Evolutionary conservation across 2,113 vertebrate species (phyloP).

Genomic region (Corapipo altera): DNA sequence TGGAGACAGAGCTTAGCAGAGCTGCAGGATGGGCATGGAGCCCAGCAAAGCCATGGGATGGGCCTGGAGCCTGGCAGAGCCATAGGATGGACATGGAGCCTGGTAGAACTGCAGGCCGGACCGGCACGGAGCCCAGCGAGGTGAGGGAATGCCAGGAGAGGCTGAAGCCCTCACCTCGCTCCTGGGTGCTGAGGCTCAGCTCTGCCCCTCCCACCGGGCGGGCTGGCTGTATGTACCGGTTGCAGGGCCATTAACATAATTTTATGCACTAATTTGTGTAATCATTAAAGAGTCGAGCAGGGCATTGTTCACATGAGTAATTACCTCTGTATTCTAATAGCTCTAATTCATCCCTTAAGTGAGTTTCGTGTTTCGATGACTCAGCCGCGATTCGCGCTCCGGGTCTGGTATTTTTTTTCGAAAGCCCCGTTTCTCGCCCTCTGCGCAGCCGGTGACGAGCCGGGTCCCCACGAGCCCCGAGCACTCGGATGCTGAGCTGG

Average conservation of each 20-base stretch:
- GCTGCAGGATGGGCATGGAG: not conserved
- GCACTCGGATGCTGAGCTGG: not conserved
- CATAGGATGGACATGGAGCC: not conserved
- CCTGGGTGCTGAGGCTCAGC: not conserved
- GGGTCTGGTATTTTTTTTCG: not conserved
- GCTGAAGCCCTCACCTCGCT: no score
- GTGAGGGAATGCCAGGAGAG: no score
- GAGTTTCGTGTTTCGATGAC: not conserved
- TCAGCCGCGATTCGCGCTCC: not conserved
- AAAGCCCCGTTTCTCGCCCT: not conserved
- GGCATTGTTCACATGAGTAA: constrained; percentile 55
- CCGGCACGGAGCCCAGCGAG: fast-evolving
- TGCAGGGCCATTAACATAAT: constrained; percentile 9
- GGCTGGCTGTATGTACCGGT: not conserved
- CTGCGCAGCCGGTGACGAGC: not conserved
- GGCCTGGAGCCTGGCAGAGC: not conserved
- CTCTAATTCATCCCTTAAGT: constrained; percentile 10
- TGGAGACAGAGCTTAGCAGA: not conserved
- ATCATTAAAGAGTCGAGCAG: constrained; percentile 41
- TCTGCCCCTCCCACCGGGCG: not conserved
- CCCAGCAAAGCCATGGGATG: not conserved
- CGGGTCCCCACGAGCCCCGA: not conserved
- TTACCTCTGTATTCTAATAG: constrained; percentile 46
- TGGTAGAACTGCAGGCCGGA: not conserved
- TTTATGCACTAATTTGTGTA: constrained; percentile 61